Evolutionary conservation across 2,888 invertebrate species (phyloP).

Genomic region (Subacronicta megacephala): DNA sequence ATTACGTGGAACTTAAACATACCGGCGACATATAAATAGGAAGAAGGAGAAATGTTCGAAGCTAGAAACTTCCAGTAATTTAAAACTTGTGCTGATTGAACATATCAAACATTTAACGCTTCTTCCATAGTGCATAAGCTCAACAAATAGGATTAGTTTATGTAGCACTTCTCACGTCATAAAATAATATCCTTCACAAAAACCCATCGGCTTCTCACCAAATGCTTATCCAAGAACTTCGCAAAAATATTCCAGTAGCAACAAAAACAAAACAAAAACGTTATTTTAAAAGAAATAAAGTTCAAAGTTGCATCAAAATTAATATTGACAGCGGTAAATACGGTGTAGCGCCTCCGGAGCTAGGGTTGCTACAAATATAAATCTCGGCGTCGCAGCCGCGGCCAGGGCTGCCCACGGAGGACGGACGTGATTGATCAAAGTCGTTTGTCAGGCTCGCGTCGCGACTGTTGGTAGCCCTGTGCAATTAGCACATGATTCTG

Average conservation of each 20-base stretch:
- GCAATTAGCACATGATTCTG: constrained; percentile 87
- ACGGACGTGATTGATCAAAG: constrained; percentile 87
- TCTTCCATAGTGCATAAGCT: constrained; percentile 32
- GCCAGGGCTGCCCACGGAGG: constrained; percentile 81
- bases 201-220: constrained; percentile 62
- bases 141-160: constrained; percentile 51
- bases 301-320: constrained; percentile 61
- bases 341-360: constrained; percentile 70
- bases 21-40: too few species aligned
- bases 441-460: constrained; percentile 88
- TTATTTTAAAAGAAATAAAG: constrained; percentile 49
- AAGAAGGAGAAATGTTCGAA: too few species aligned
- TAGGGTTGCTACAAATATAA: constrained; percentile 79
- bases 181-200: constrained; percentile 60
- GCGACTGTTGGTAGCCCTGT: constrained; percentile 81
- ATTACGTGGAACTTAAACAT: too few species aligned
- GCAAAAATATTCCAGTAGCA: constrained; percentile 45
- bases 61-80: neutral
- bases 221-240: constrained; percentile 59
- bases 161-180: constrained; percentile 55
- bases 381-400: constrained; percentile 72
- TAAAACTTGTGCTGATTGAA: constrained; percentile 4
- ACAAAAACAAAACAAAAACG: constrained; percentile 28
- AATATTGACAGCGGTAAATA: constrained; percentile 66
- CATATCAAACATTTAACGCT: constrained; percentile 20